Evolutionary conservation across 2,113 vertebrate species (phyloP).

Genomic region (Protomyctophum bolini): DNA sequence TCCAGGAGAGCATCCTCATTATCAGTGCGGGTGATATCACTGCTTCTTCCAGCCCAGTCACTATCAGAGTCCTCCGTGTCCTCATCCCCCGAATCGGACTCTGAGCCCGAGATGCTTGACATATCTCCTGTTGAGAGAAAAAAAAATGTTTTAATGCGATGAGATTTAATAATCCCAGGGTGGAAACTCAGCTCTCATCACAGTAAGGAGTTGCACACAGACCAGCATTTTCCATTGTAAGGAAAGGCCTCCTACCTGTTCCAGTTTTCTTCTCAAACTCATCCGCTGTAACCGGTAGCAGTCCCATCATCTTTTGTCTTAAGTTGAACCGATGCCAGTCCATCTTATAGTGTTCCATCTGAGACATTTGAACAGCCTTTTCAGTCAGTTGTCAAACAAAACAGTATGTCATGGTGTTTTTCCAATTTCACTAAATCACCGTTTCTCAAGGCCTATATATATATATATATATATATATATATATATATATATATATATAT

Average conservation of each 20-base stretch:
- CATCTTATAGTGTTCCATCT: slow-evolving; percentile 94
- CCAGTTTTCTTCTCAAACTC: slow-evolving; percentile 88
- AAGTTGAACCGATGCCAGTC: slow-evolving; percentile 98
- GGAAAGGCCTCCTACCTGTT: slow-evolving; percentile 66
- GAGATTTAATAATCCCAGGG: no score
- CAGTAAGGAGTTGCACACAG: no score
- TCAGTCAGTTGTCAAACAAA: not conserved
- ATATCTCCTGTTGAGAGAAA: slow-evolving; percentile 83
- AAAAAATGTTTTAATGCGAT: not conserved
- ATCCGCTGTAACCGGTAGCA: slow-evolving; percentile 72
- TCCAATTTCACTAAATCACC: no score
- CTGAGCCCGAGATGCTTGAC: slow-evolving; percentile 95
- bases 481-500: no score
- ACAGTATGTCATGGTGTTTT: no score
- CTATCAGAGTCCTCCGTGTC: slow-evolving; percentile 60
- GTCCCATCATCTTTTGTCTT: slow-evolving; percentile 84
- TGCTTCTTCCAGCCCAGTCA: slow-evolving; percentile 47
- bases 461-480: no score
- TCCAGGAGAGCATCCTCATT: slow-evolving; percentile 34
- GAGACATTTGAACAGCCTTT: not conserved
- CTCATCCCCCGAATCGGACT: slow-evolving; percentile 83
- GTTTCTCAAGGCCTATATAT: no score
- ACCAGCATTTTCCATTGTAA: no score
- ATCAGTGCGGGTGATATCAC: slow-evolving; percentile 3
- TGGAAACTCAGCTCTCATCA: no score